Evolutionary conservation across 2,797 vertebrate species (phyloP), one percentile per base, ranked within the genome.

Genomic region (Echeneis naucrates): DNA sequence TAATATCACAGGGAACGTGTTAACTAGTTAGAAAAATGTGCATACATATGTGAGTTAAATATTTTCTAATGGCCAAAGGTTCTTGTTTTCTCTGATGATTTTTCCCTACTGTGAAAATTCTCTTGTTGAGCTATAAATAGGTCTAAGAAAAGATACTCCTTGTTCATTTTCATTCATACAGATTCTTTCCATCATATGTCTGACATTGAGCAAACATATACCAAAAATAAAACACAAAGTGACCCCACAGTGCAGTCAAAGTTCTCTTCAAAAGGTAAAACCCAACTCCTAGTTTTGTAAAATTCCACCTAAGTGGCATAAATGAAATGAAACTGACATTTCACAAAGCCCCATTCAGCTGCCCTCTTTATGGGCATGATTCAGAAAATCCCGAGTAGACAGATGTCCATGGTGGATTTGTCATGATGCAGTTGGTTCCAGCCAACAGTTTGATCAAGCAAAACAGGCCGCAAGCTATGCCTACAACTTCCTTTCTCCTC

Each of bases 401-500:
- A 33, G 48, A 68, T 68, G 76, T 78, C 72, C 72, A 70, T 48
- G 70, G 55, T 70, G 84, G 70, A 83, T 89, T 77, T 82, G 78
- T 86, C 72, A 69, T 80, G 68, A 74, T 26, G 50, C 67, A 72
- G 55, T 88, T 85, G 72, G 58, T 80, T 87, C 72, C 75, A 81
- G 82, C 85, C 87, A 87, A 72, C 78, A 75, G 85, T 78, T 67
- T 82, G 80, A 87, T 89, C 64, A 76, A 85, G 84, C 65, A 59
- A 88, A 91, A 85, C 77, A 84, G 84, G 84, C 77, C 88, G 71
- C 65, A 24, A 53, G 87, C 84, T 44, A 77, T 77, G 80, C 88
- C 77, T 81, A 65, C 74, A 78, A 84, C 80, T 66, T 81, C 65
- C 62, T 84, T 79, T 55, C 37, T 77, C 73, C 69, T 83, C 59